These are phyloP conservation scores for Aldabrachelys gigantea DNA, from an alignment of 2,113 vertebrate species.

Conservation along the genomic window DNA sequence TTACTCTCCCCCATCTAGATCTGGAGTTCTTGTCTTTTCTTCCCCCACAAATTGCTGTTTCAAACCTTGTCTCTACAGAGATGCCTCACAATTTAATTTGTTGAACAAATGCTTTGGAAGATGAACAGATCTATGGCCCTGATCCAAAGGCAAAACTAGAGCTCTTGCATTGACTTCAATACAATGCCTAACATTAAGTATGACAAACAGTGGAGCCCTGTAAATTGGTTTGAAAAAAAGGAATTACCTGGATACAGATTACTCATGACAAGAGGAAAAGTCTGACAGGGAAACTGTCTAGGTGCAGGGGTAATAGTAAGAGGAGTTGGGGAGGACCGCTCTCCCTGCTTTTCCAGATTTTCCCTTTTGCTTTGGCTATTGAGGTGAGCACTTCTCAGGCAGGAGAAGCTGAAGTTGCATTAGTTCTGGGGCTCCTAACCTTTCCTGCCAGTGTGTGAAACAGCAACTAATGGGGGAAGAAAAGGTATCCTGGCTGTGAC, in stretches of 20 bases:
- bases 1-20: neutral
- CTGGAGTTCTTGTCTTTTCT: neutral
- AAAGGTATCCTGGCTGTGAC: neutral
- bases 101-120: neutral
- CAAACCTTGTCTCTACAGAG: neutral
- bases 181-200: neutral
- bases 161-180: neutral
- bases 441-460: too few species aligned
- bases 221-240: neutral
- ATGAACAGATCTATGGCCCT: neutral
- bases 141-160: neutral
- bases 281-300: neutral
- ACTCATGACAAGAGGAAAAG: neutral
- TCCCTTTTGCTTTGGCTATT: neutral
- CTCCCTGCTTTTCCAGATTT: neutral
- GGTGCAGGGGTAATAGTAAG: neutral
- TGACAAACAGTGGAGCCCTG: neutral
- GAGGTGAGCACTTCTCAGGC: neutral
- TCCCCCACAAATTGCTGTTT: neutral
- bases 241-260: neutral
- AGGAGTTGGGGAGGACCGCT: neutral
- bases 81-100: neutral
- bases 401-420: neutral
- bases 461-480: neutral
- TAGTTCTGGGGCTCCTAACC: neutral